A percentile compares a stretch with the other conserved stretches of the same genome.
phyloP scores from a whole-genome alignment of 1,140 invertebrate species.

The Magallana gigas region DNA sequence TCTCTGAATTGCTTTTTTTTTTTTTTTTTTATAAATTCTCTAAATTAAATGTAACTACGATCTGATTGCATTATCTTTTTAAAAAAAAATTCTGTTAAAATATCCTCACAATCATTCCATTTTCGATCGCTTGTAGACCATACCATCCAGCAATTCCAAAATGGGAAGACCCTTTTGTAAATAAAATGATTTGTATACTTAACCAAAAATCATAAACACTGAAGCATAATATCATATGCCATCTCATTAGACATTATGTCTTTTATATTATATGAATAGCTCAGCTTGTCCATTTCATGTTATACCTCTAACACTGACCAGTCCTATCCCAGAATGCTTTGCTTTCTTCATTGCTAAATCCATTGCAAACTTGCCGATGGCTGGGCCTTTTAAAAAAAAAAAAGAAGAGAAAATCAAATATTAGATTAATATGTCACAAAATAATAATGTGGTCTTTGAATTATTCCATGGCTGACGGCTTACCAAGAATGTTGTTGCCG shows the following conservation, averaged over 20 bases:
- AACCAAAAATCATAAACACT: background rate
- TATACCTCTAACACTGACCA: slow-evolving; percentile 88
- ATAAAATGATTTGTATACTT: too few species aligned
- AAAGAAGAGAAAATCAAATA: too few species aligned
- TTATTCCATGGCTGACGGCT: too few species aligned
- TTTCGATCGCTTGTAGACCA: slow-evolving; percentile 86
- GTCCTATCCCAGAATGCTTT: slow-evolving; percentile 89
- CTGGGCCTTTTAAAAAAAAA: slow-evolving; percentile 81
- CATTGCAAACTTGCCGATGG: slow-evolving; percentile 94
- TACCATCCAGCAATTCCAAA: slow-evolving; percentile 96
- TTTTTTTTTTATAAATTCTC: too few species aligned
- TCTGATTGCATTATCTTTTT: background rate
- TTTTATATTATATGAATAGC: background rate
- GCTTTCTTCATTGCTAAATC: slow-evolving; percentile 93
- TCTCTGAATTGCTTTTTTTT: too few species aligned
- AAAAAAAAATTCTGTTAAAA: too few species aligned
- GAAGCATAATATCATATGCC: background rate
- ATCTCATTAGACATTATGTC: background rate
- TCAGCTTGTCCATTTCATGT: background rate
- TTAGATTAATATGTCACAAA: too few species aligned
- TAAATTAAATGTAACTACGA: too few species aligned
- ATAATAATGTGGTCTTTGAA: too few species aligned
- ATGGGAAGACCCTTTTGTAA: slow-evolving; percentile 86
- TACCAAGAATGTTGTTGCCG: slow-evolving; percentile 89
- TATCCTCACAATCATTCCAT: slow-evolving; percentile 85